Evolutionary conservation across 2,797 vertebrate genomes (phyloP).

Genomic region (Gymnocypris eckloni): DNA sequence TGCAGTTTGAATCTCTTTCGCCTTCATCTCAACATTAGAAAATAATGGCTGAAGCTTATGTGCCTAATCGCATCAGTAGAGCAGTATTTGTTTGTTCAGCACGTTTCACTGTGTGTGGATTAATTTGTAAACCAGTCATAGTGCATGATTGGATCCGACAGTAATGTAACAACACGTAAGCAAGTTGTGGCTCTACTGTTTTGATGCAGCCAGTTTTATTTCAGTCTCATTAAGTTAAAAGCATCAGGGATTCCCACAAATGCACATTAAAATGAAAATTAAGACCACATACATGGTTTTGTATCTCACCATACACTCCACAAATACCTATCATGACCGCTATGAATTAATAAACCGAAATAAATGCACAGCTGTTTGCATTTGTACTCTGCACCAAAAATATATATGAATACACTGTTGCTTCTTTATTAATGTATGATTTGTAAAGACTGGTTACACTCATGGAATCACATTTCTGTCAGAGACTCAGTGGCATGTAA

Average conservation of each 20-base stretch:
- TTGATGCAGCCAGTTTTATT: not conserved
- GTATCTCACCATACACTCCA: not conserved
- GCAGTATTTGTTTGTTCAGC: not conserved
- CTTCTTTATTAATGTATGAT: not conserved
- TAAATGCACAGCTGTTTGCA: not conserved
- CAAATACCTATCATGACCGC: not conserved
- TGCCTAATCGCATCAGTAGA: not conserved
- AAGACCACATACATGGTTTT: not conserved
- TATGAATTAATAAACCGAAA: not conserved
- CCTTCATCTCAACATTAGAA: too few relatives aligned
- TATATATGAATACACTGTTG: too few relatives aligned
- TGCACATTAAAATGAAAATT: not conserved
- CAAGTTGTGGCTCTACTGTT: not conserved
- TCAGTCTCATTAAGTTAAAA: not conserved
- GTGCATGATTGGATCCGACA: not conserved
- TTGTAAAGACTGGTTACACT: not conserved
- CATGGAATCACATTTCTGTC: not conserved
- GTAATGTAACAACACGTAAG: not conserved
- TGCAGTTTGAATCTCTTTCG: too few relatives aligned
- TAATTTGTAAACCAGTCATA: not conserved
- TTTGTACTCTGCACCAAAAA: not conserved
- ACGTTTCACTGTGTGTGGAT: not conserved
- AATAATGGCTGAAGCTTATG: too few relatives aligned
- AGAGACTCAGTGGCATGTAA: not conserved
- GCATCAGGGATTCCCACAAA: not conserved